These are phyloP conservation scores for Zapus hudsonius DNA, from an alignment of 2,113 vertebrate species.

Conservation along the genomic window DNA sequence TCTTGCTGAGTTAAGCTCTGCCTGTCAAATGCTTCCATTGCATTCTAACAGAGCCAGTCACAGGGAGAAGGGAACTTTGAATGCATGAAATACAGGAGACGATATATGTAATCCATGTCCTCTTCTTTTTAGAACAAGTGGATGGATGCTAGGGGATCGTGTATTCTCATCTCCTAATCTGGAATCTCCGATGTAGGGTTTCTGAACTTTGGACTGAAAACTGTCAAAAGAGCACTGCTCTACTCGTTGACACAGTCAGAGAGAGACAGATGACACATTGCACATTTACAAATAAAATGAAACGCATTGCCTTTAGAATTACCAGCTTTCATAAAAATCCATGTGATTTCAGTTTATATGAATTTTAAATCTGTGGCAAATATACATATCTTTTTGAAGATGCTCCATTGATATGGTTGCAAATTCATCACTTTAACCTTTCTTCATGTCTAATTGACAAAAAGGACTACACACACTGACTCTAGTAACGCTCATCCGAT, in stretches of 20 bases:
- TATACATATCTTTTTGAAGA: no score
- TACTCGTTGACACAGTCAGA: no score
- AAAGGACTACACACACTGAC: no score
- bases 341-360: not conserved
- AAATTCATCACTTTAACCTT: no score
- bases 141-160: not conserved
- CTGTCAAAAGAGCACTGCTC: not conserved
- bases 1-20: no score
- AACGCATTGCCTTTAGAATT: no score
- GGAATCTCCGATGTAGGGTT: not conserved
- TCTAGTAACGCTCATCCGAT: no score
- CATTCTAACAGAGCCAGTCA: not conserved
- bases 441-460: no score
- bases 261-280: no score
- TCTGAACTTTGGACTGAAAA: not conserved
- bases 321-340: not conserved
- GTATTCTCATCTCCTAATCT: not conserved
- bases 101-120: not conserved
- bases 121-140: not conserved
- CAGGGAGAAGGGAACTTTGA: not conserved
- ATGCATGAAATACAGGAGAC: no score
- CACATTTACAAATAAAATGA: no score
- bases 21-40: not conserved
- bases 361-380: not conserved
- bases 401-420: no score